A percentile compares a stretch with the other conserved stretches of the same genome.
Conservation (phyloP, 1,140 invertebrate species). For the Armadillidium nasatum region DNA sequence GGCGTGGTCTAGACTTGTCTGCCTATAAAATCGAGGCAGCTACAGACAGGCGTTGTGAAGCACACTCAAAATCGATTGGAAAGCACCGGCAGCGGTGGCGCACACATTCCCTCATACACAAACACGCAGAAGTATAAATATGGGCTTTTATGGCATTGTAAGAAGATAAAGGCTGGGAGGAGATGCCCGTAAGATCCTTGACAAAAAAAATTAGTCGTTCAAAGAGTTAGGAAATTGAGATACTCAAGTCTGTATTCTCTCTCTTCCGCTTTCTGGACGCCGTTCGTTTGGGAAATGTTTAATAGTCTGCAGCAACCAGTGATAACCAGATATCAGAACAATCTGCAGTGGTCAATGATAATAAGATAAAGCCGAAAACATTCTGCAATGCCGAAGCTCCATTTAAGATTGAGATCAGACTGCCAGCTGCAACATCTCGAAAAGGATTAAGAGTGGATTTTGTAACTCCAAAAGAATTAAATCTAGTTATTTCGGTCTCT, state of each 20-base stretch:
- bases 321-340: too few relatives aligned
- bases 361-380: background rate
- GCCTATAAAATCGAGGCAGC: background rate
- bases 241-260: too few relatives aligned
- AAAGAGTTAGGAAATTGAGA: background rate
- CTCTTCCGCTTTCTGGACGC: too few relatives aligned
- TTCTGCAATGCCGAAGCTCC: background rate
- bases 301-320: too few relatives aligned
- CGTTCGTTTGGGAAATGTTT: too few relatives aligned
- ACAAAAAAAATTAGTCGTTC: background rate
- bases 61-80: slow-evolving; percentile 9
- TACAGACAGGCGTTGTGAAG: slow-evolving; percentile 4
- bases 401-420: background rate
- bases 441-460: too few relatives aligned
- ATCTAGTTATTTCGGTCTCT: too few relatives aligned
- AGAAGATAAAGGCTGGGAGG: background rate
- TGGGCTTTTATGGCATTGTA: background rate
- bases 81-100: background rate
- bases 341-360: too few relatives aligned
- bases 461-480: too few relatives aligned
- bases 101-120: background rate
- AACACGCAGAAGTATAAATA: background rate
- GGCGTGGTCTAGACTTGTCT: slow-evolving; percentile 4
- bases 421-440: too few relatives aligned
- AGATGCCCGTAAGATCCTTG: background rate